phyloP scores from a whole-genome alignment of 2,113 vertebrate genomes.

The Bubo bubo region DNA sequence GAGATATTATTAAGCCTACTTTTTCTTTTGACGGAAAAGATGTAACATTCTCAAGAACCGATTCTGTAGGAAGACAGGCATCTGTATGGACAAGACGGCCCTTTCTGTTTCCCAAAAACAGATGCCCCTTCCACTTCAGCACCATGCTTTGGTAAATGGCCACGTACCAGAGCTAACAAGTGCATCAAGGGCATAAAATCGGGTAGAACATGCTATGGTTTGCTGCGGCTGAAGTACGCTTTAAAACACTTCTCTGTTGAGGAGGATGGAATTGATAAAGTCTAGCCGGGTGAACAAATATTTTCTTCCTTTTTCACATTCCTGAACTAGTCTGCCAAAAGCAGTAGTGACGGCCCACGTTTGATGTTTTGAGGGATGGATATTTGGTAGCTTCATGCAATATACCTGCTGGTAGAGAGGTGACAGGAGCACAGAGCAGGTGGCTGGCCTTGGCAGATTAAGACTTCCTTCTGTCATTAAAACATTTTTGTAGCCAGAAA shows the following conservation, averaged over 20 bases:
- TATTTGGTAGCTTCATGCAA: background rate
- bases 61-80: background rate
- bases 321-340: background rate
- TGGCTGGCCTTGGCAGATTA: background rate
- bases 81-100: background rate
- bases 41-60: background rate
- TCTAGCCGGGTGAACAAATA: background rate
- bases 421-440: background rate
- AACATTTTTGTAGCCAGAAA: background rate
- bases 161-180: background rate
- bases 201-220: accelerated
- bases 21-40: background rate
- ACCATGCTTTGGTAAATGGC: background rate
- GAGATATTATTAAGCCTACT: constrained; percentile 8
- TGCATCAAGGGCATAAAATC: background rate
- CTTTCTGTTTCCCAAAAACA: background rate
- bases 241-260: background rate
- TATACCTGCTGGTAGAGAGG: background rate
- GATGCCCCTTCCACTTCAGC: background rate
- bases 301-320: background rate
- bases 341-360: accelerated
- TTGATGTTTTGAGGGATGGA: background rate
- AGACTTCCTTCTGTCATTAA: background rate
- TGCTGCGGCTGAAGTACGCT: background rate
- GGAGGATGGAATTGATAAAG: background rate